Evolutionary conservation across 2,113 vertebrate genomes (phyloP).

Genomic region (Phaethornis superciliosus): DNA sequence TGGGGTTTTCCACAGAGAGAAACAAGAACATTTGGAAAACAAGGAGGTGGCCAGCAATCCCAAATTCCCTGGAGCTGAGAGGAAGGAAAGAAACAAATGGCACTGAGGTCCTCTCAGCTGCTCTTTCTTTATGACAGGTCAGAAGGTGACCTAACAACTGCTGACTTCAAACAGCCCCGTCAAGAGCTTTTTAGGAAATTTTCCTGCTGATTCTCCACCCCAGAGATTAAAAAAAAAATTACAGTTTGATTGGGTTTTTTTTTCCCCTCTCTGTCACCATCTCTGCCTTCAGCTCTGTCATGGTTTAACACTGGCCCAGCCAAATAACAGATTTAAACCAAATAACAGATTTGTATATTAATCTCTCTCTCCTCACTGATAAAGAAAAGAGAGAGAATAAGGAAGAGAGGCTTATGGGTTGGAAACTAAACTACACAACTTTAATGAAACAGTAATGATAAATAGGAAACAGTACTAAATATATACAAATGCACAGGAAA

Average conservation of each 20-base stretch:
- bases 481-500: too few relatives aligned
- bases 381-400: too few relatives aligned
- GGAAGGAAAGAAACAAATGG: neutral
- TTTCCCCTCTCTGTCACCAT: neutral
- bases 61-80: neutral
- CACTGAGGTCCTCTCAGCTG: neutral
- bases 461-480: too few relatives aligned
- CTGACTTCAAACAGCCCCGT: neutral
- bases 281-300: neutral
- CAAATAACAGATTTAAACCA: too few relatives aligned
- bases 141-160: neutral
- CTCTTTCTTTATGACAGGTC: neutral
- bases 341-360: too few relatives aligned
- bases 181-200: conserved; percentile 5
- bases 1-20: neutral
- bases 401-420: too few relatives aligned
- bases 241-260: accelerated
- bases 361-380: too few relatives aligned
- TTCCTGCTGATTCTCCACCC: neutral
- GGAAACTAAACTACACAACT: too few relatives aligned
- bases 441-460: too few relatives aligned
- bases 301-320: too few relatives aligned
- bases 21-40: neutral
- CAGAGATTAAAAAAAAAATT: neutral
- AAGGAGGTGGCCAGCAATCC: neutral